phyloP scores from a whole-genome alignment of 2,888 invertebrate genomes.

The Luperina testacea region DNA sequence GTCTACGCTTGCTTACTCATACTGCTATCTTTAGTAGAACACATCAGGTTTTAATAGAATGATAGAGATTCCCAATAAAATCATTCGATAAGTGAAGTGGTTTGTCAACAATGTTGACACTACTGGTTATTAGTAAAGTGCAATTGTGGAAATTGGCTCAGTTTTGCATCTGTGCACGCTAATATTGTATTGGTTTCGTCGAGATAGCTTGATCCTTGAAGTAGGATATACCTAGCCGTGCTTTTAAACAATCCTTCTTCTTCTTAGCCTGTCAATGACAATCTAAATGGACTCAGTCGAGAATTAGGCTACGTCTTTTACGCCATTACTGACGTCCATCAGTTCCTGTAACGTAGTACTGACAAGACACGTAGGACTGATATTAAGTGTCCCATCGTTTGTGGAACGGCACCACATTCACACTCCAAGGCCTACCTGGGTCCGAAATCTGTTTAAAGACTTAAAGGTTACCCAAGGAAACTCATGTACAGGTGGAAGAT shows the following conservation, averaged over 20 bases:
- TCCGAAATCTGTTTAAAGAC: too few relatives aligned
- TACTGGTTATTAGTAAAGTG: conserved; percentile 2
- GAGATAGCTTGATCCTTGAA: background rate
- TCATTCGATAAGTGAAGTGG: conserved; percentile 52
- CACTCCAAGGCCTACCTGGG: background rate
- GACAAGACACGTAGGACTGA: background rate
- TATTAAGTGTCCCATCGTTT: background rate
- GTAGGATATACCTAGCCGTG: too few relatives aligned
- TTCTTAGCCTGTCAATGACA: background rate
- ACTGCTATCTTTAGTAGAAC: conserved; percentile 68
- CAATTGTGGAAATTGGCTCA: background rate
- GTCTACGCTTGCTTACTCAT: conserved; percentile 70
- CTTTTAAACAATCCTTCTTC: background rate
- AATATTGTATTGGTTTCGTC: background rate
- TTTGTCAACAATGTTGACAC: conserved; percentile 36
- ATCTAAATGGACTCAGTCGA: background rate
- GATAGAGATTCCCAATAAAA: conserved; percentile 62
- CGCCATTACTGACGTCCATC: background rate
- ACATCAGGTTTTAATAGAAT: conserved; percentile 65
- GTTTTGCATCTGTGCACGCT: background rate
- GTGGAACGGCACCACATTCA: background rate
- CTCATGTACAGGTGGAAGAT: background rate
- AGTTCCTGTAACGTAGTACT: background rate
- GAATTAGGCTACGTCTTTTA: background rate
- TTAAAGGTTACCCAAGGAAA: background rate